phyloP scores from a whole-genome alignment of 2,113 vertebrate species.

The Syrmaticus mikado region DNA sequence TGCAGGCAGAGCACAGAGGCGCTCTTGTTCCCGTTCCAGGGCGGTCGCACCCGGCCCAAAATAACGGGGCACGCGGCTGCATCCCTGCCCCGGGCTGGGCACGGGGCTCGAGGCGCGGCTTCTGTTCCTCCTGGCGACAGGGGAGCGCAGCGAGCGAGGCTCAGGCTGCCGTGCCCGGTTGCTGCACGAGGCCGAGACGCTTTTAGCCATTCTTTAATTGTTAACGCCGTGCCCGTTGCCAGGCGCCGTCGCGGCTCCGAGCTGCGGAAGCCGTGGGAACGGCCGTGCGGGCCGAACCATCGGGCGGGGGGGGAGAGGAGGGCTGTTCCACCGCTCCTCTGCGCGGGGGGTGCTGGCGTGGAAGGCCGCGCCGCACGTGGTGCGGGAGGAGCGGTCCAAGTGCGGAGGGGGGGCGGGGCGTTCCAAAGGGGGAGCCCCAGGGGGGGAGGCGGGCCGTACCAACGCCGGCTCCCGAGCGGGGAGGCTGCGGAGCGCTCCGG shows the following conservation, averaged over 20 bases:
- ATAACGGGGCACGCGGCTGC: too few relatives aligned
- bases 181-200: too few relatives aligned
- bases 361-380: not conserved
- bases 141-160: too few relatives aligned
- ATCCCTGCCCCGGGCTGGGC: too few relatives aligned
- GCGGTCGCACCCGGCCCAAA: too few relatives aligned
- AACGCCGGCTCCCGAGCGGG: fast-evolving
- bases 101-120: too few relatives aligned
- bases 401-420: not conserved
- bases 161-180: too few relatives aligned
- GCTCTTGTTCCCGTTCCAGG: not conserved
- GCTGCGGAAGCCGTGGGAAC: not conserved
- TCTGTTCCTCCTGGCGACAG: too few relatives aligned
- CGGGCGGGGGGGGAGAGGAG: not conserved
- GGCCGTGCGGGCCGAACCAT: not conserved
- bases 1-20: not conserved
- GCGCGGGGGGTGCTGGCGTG: not conserved
- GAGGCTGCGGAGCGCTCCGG: too few relatives aligned
- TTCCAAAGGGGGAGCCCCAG: not conserved
- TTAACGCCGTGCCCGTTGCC: too few relatives aligned
- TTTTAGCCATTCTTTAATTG: too few relatives aligned
- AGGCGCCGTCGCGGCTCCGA: too few relatives aligned
- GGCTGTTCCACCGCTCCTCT: not conserved
- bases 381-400: not conserved
- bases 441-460: not conserved